Percentiles rank a stretch among this genome's conserved stretches.
Evolutionary conservation across 2,797 vertebrate species (phyloP).

Genomic region (Phoxinus dragarum): DNA sequence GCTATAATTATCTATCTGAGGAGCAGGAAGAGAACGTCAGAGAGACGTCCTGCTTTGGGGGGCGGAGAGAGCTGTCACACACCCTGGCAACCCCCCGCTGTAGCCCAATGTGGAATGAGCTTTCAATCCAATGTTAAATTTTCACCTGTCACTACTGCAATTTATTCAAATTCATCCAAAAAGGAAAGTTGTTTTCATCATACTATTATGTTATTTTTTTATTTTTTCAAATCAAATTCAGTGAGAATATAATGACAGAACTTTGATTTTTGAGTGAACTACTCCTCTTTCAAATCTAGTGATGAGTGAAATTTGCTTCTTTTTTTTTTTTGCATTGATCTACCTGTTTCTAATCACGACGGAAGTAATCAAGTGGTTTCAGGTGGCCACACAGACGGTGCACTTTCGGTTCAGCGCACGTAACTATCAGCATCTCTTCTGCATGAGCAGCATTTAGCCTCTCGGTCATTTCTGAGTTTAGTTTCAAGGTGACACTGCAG

Average conservation of each 20-base stretch:
- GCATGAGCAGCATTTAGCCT: constrained; percentile 26
- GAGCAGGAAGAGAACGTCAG: constrained; percentile 26
- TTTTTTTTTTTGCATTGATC: neutral
- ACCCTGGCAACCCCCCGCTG: constrained; percentile 34
- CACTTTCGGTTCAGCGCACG: constrained; percentile 35
- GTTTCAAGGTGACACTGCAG: constrained; percentile 33
- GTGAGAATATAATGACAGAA: neutral
- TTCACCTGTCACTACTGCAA: constrained; percentile 5
- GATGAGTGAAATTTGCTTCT: neutral
- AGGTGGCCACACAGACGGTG: constrained; percentile 10
- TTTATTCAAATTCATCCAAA: neutral
- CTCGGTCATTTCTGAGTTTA: neutral
- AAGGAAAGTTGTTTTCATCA: neutral
- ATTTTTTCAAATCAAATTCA: constrained; percentile 12
- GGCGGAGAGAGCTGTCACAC: constrained; percentile 31
- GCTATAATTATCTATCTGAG: constrained; percentile 51
- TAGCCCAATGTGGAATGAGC: constrained; percentile 32
- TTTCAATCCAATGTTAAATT: neutral
- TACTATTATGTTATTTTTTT: neutral
- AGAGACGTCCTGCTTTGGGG: constrained; percentile 17
- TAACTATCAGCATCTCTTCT: constrained; percentile 24
- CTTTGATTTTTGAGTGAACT: neutral
- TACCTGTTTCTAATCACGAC: neutral
- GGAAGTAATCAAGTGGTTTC: neutral
- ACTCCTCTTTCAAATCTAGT: neutral